Evolutionary conservation across 2,113 vertebrate species (phyloP).

Genomic region (Petrocephalus zakoni): DNA sequence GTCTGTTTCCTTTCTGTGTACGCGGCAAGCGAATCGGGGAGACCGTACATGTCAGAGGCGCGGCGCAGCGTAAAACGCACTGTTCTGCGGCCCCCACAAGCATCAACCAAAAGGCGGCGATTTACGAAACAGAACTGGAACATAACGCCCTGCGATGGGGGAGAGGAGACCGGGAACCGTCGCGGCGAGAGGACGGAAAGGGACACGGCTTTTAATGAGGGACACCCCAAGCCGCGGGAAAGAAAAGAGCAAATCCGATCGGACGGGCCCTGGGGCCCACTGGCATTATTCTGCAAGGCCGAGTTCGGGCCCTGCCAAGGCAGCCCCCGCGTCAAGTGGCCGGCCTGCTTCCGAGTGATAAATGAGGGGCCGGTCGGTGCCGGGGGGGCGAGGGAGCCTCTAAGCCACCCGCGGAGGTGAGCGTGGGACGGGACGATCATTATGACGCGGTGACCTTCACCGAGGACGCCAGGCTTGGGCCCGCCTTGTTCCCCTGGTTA

Average conservation of each 20-base stretch:
- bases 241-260: conserved; percentile 68
- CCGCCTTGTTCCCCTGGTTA: neutral
- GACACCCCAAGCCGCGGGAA: conserved; percentile 50
- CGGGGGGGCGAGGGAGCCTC: conserved; percentile 48
- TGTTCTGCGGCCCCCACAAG: neutral
- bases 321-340: conserved; percentile 53
- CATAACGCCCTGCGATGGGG: neutral
- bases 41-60: neutral
- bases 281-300: conserved; percentile 64
- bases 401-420: neutral
- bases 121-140: neutral
- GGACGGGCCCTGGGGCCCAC: conserved; percentile 61
- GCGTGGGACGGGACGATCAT: conserved; percentile 30
- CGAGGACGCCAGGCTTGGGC: neutral
- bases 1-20: neutral
- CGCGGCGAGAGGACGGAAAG: conserved; percentile 40
- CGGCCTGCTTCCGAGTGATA: conserved; percentile 81
- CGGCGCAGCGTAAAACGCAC: neutral
- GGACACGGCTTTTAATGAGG: conserved; percentile 43
- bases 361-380: conserved; percentile 69
- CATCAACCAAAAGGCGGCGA: neutral
- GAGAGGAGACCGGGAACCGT: conserved; percentile 42
- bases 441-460: neutral
- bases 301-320: conserved; percentile 59
- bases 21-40: neutral